Base-by-base conservation (phyloP, 2,888 invertebrate genomes). In the Caprella mutica region DNA sequence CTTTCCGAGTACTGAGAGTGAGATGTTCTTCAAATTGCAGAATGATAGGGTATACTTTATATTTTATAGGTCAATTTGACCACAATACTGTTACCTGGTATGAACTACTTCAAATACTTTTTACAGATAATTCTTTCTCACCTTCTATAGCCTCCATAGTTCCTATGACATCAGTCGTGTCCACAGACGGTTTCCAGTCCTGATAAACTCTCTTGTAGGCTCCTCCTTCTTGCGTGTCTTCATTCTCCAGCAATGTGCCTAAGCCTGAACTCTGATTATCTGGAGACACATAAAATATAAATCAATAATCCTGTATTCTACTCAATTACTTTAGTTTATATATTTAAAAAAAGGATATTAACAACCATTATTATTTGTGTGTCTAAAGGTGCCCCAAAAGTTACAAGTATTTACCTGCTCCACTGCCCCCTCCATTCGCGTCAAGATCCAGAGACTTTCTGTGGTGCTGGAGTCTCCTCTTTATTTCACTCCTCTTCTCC, bases 61-160 rank as follows among this genome's bases (percentile, higher is more conserved):
- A n/a, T n/a, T n/a, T n/a, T n/a, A n/a, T n/a, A n/a, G n/a, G n/a
- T n/a, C n/a, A n/a, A n/a, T n/a, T n/a, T n/a, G n/a, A n/a, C n/a
- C n/a, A n/a, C n/a, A n/a, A n/a, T n/a, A n/a, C n/a, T n/a, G n/a
- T n/a, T n/a, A n/a, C n/a, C n/a, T n/a, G n/a, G n/a, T n/a, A n/a
- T n/a, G n/a, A n/a, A n/a, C n/a, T n/a, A n/a, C n/a, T n/a, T n/a
- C n/a, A n/a, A 55, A 17, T 33, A 9, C 14, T 4, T 19, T 23
- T 8, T 12, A 19, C 1, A 40, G 2, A 40, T 19, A 24, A 21
- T 19, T 19, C 42, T 42, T 9, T n/a, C 40, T 58, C 74, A 86
- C 86, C 86, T 78, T 88, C 88, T 55, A 90, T 86, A 35, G 86
- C 82, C 75, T 89, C 87, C 78, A 90, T 84, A 46, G 87, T 83